phyloP scores from a whole-genome alignment of 2,888 invertebrate species.

The Pasiphila rectangulata region DNA sequence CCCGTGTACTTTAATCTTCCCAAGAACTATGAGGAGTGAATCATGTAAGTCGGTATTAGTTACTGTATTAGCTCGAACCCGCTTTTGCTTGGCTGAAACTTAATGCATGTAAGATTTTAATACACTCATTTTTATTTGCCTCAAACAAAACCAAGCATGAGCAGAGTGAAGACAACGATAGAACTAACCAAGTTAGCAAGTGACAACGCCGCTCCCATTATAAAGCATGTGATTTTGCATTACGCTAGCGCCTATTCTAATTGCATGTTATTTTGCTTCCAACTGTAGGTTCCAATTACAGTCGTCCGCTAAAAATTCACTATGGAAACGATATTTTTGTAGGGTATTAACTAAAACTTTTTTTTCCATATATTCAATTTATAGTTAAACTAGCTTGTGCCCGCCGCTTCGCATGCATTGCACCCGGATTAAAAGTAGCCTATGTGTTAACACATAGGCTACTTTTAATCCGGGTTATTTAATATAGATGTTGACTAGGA shows the following conservation, averaged over 20 bases:
- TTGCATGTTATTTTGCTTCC: background rate
- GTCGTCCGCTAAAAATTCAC: background rate
- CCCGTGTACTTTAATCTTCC: background rate
- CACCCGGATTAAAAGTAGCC: no score
- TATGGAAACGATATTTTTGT: no score
- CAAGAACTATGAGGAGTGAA: conserved; percentile 7
- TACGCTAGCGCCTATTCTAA: background rate
- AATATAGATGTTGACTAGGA: no score
- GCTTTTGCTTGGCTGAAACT: background rate
- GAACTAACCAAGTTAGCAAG: background rate
- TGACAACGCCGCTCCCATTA: background rate
- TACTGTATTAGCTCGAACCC: background rate
- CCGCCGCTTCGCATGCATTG: no score
- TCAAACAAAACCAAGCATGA: conserved; percentile 4
- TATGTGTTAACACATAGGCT: no score
- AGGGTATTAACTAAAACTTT: no score
- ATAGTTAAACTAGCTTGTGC: no score
- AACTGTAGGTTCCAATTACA: background rate
- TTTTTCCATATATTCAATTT: no score
- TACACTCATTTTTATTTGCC: no score
- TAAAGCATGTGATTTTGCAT: background rate
- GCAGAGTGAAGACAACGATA: background rate
- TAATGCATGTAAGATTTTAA: background rate
- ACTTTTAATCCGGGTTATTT: no score
- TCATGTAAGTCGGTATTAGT: conserved; percentile 17